A percentile compares a stretch with the other conserved stretches of the same genome.
These are phyloP conservation scores for Gorsachius goisagi DNA, from an alignment of 2,113 vertebrate genomes.

Conservation along the genomic window DNA sequence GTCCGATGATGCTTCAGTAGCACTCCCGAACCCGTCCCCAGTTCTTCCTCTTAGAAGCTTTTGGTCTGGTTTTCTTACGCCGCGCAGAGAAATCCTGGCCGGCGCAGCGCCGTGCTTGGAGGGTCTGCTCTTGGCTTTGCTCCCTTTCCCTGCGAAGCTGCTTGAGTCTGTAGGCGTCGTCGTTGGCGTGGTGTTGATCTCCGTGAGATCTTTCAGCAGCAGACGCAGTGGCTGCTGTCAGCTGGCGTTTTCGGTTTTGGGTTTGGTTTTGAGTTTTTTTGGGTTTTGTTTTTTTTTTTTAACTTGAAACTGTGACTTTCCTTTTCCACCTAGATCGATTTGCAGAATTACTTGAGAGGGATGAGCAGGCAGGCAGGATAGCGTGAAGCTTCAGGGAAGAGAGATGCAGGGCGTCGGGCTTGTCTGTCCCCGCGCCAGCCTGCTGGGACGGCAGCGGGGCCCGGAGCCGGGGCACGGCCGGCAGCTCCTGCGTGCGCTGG, in stretches of 20 bases:
- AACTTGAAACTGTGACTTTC: not conserved
- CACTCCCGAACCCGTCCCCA: not conserved
- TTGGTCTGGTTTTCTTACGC: not conserved
- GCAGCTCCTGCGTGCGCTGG: fast-evolving
- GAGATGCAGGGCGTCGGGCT: not conserved
- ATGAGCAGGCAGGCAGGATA: not conserved
- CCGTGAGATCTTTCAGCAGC: constrained; percentile 44
- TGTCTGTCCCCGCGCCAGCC: not conserved
- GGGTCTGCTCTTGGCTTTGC: not conserved
- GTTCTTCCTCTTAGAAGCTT: not conserved
- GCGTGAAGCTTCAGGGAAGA: not conserved
- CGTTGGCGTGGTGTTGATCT: constrained; percentile 32
- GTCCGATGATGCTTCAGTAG: not conserved
- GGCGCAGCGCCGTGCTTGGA: not conserved
- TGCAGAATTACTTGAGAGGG: not conserved
- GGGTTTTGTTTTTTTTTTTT: not conserved
- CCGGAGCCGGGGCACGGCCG: not conserved
- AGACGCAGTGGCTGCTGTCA: constrained; percentile 14
- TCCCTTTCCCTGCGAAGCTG: not conserved
- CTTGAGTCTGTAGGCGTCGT: not conserved
- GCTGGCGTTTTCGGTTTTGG: not conserved
- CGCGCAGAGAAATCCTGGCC: not conserved
- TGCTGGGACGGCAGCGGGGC: fast-evolving
- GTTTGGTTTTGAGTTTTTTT: not conserved
- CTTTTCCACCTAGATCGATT: not conserved